A percentile compares a stretch with the other conserved stretches of the same genome.
phyloP scores from a whole-genome alignment of 2,888 invertebrate species.

The Bruchidius siliquastri region DNA sequence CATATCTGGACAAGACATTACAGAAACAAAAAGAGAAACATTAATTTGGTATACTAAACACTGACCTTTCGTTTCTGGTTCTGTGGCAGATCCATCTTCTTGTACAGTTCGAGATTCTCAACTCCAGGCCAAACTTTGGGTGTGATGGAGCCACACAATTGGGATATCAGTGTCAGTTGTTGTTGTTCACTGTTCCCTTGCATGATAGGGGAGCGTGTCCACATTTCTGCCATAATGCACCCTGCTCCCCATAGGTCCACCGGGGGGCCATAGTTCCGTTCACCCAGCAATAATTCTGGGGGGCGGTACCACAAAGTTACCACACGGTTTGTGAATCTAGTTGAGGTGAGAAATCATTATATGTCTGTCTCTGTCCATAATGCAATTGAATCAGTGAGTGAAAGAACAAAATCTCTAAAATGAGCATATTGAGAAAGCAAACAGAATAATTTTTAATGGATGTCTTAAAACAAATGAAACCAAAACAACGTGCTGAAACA shows the following conservation, averaged over 20 bases:
- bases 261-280: slow-evolving; percentile 93
- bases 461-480: too few relatives aligned
- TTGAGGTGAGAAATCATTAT: slow-evolving; percentile 5
- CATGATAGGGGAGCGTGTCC: slow-evolving; percentile 93
- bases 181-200: slow-evolving; percentile 96
- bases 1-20: background rate
- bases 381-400: too few relatives aligned
- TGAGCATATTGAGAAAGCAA: too few relatives aligned
- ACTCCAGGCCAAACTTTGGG: slow-evolving; percentile 93
- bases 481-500: too few relatives aligned
- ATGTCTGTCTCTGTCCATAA: too few relatives aligned
- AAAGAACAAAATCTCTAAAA: too few relatives aligned
- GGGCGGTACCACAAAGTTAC: slow-evolving; percentile 94
- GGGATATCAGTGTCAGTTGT: slow-evolving; percentile 90
- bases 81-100: slow-evolving; percentile 81
- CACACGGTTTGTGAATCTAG: slow-evolving; percentile 93
- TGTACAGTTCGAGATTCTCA: slow-evolving; percentile 81
- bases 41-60: background rate
- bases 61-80: slow-evolving; percentile 77
- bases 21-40: background rate
- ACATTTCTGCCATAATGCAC: slow-evolving; percentile 99
- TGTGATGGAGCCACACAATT: slow-evolving; percentile 93
- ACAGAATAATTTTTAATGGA: too few relatives aligned
- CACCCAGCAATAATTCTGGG: slow-evolving; percentile 67
- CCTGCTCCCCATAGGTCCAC: slow-evolving; percentile 98